Conservation (phyloP, 1,140 invertebrate genomes). For the Drosophila parvula region DNA sequence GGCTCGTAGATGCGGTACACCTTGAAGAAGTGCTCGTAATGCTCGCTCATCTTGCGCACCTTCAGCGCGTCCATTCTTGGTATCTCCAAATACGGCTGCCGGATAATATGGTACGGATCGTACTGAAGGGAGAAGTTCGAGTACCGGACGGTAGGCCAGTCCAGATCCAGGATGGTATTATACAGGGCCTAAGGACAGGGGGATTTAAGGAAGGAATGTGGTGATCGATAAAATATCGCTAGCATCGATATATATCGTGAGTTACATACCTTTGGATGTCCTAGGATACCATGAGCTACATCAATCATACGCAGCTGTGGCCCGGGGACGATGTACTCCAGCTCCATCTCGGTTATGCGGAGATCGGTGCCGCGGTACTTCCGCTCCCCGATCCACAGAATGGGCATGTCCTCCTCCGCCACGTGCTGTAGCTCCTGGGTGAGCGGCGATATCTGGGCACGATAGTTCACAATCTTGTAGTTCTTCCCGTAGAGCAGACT, state of each 20-base stretch:
- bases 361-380: conserved; percentile 76
- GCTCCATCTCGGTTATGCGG: conserved; percentile 65
- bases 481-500: conserved; percentile 69
- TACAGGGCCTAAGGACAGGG: conserved; percentile 38
- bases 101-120: conserved; percentile 71
- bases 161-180: conserved; percentile 63
- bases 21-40: conserved; percentile 61
- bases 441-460: conserved; percentile 68
- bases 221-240: not conserved
- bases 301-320: conserved; percentile 74
- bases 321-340: conserved; percentile 75
- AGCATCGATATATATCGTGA: not conserved
- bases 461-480: conserved; percentile 69
- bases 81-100: conserved; percentile 63
- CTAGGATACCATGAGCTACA: conserved; percentile 70
- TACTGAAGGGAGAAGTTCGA: conserved; percentile 56
- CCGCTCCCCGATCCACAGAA: conserved; percentile 78
- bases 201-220: not conserved
- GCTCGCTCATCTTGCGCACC: conserved; percentile 35
- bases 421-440: conserved; percentile 68
- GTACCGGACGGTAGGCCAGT: conserved; percentile 66
- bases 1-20: conserved; percentile 58
- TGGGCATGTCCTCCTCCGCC: conserved; percentile 59
- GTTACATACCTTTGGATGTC: conserved; percentile 64
- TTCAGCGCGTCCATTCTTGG: conserved; percentile 54